A percentile compares a stretch with the other conserved stretches of the same genome.
These are phyloP conservation scores for Phragmatobia fuliginosa DNA, from an alignment of 2,888 invertebrate species.

Conservation along the genomic window DNA sequence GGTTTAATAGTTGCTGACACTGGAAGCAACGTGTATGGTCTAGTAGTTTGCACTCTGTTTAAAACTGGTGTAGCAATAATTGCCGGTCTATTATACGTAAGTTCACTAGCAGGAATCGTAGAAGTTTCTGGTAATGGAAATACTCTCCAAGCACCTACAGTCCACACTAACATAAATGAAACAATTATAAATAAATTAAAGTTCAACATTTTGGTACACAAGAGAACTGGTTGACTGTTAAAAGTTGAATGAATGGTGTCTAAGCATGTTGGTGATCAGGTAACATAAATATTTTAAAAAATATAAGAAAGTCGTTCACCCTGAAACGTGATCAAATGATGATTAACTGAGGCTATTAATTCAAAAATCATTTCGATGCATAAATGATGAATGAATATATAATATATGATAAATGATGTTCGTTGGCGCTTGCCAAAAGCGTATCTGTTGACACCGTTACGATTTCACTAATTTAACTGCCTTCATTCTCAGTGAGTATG, in stretches of 20 bases:
- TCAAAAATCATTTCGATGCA: background rate
- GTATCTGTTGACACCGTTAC: background rate
- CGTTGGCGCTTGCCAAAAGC: no score
- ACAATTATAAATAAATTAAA: slow-evolving; percentile 32
- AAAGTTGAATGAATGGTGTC: slow-evolving; percentile 47
- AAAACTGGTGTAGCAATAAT: slow-evolving; percentile 19
- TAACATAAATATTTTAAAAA: slow-evolving; percentile 57
- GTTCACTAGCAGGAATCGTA: background rate
- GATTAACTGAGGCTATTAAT: background rate
- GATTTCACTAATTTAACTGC: background rate
- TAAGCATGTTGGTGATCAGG: slow-evolving; percentile 50
- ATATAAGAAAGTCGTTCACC: slow-evolving; percentile 64
- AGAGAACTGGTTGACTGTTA: slow-evolving; percentile 36
- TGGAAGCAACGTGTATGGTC: background rate
- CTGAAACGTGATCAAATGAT: slow-evolving; percentile 53
- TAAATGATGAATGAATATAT: no score
- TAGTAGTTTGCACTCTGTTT: slow-evolving; percentile 1
- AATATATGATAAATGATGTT: background rate
- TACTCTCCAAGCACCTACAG: slow-evolving; percentile 51
- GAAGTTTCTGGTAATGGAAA: slow-evolving; percentile 59
- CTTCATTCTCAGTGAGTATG: no score
- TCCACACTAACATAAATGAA: slow-evolving; percentile 33
- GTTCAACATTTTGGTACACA: slow-evolving; percentile 42
- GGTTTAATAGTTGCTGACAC: slow-evolving; percentile 7
- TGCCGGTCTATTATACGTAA: background rate